A percentile compares a stretch with the other conserved stretches of the same genome.
Conservation (phyloP, 2,888 invertebrate genomes). For the Heliothis peltigera region DNA sequence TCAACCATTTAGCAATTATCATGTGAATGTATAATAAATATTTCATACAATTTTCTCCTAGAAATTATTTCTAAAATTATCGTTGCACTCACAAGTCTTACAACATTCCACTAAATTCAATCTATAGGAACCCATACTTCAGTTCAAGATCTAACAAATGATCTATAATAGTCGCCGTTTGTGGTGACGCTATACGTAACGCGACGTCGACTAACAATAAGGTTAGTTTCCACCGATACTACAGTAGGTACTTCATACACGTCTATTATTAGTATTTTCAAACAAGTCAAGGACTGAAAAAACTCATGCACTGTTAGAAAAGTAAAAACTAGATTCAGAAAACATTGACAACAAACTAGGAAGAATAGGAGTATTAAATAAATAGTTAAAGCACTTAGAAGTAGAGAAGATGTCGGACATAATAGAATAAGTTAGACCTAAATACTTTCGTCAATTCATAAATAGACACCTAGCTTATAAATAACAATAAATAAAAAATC, state of each 20-base stretch:
- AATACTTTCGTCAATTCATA: constrained; percentile 83
- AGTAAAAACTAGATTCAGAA: constrained; percentile 44
- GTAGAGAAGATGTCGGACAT: constrained; percentile 72
- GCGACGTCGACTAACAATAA: constrained; percentile 26
- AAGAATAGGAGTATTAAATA: constrained; percentile 68
- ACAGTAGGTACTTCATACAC: constrained; percentile 43
- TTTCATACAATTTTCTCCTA: constrained; percentile 62
- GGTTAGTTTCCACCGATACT: constrained; percentile 36
- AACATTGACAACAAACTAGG: constrained; percentile 63
- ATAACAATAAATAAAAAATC: constrained; percentile 89
- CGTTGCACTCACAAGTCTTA: constrained; percentile 67
- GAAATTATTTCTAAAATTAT: constrained; percentile 66
- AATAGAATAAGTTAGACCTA: constrained; percentile 78
- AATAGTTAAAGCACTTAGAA: constrained; percentile 75
- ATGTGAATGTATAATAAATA: constrained; percentile 63
- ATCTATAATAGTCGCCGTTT: constrained; percentile 59
- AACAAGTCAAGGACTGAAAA: constrained; percentile 26
- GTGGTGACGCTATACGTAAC: constrained; percentile 20
- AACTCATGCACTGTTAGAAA: constrained; percentile 60
- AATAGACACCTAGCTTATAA: constrained; percentile 86
- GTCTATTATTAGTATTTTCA: constrained; percentile 29
- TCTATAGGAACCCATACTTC: constrained; percentile 87
- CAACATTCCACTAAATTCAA: constrained; percentile 78
- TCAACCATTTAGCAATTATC: constrained; percentile 49
- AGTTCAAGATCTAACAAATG: constrained; percentile 82